Conservation (phyloP, 2,797 vertebrate genomes). For the Enteromius afrohamiltoni region DNA sequence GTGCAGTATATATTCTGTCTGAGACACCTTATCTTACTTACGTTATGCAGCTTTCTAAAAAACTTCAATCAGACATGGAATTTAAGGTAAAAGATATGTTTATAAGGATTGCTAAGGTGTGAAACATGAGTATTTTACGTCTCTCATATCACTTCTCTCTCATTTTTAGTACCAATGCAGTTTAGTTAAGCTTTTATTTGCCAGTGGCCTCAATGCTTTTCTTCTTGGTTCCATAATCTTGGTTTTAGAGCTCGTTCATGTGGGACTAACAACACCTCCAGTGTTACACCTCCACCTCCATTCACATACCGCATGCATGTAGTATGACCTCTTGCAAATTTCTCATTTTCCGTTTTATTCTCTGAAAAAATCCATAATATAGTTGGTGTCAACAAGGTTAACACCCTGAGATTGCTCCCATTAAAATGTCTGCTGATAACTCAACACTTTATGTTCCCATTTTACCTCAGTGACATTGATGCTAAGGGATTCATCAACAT, state of each 20-base stretch:
- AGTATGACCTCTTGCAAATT: slow-evolving; percentile 14
- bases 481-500: slow-evolving; percentile 51
- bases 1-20: neutral
- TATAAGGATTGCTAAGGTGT: neutral
- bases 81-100: too few relatives aligned
- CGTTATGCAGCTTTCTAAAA: neutral
- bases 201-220: neutral
- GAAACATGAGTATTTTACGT: neutral
- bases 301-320: neutral
- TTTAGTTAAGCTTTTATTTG: neutral
- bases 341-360: slow-evolving; percentile 34
- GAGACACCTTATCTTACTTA: neutral
- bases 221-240: neutral
- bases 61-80: neutral
- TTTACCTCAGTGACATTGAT: slow-evolving; percentile 50
- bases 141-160: neutral
- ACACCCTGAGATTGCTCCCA: slow-evolving; percentile 22
- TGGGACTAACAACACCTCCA: slow-evolving; percentile 15
- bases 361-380: slow-evolving; percentile 28
- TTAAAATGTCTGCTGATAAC: slow-evolving; percentile 44
- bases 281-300: slow-evolving; percentile 1
- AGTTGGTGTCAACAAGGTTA: slow-evolving; percentile 50
- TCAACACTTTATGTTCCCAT: slow-evolving; percentile 45
- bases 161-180: neutral
- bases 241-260: neutral